A percentile compares a stretch with the other conserved stretches of the same genome.
Evolutionary conservation across 2,888 invertebrate genomes (phyloP).

Genomic region (Teleogryllus oceanicus): DNA sequence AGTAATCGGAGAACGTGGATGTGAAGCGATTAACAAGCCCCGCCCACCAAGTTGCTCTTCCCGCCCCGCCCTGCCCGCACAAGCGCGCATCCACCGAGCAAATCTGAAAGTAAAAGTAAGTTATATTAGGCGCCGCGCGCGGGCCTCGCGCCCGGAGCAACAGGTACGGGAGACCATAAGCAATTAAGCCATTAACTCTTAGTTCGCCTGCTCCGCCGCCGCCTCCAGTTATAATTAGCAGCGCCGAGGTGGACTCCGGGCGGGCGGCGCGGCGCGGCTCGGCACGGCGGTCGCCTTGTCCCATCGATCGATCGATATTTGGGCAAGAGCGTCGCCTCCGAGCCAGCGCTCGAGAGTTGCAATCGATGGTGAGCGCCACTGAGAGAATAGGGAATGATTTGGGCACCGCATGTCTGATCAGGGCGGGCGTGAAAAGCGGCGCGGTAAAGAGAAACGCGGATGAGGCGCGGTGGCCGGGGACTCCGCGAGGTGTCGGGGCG

Average conservation of each 20-base stretch:
- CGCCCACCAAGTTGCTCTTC: neutral
- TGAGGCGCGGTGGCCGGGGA: too few relatives aligned
- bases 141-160: neutral
- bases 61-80: neutral
- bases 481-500: too few relatives aligned
- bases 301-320: too few relatives aligned
- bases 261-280: too few relatives aligned
- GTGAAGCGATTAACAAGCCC: neutral
- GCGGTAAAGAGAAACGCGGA: too few relatives aligned
- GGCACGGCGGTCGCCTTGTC: too few relatives aligned
- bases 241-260: neutral
- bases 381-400: too few relatives aligned
- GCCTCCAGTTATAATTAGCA: constrained; percentile 8
- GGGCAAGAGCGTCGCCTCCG: too few relatives aligned
- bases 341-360: too few relatives aligned
- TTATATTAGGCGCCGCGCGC: neutral
- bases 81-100: neutral
- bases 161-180: constrained; percentile 1
- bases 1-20: neutral
- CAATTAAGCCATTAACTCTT: constrained; percentile 10
- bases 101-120: constrained; percentile 12
- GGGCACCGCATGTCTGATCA: too few relatives aligned
- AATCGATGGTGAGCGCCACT: too few relatives aligned
- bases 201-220: neutral
- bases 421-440: too few relatives aligned